Evolutionary conservation across 2,113 vertebrate species (phyloP).

Genomic region (Xiphophorus maculatus): DNA sequence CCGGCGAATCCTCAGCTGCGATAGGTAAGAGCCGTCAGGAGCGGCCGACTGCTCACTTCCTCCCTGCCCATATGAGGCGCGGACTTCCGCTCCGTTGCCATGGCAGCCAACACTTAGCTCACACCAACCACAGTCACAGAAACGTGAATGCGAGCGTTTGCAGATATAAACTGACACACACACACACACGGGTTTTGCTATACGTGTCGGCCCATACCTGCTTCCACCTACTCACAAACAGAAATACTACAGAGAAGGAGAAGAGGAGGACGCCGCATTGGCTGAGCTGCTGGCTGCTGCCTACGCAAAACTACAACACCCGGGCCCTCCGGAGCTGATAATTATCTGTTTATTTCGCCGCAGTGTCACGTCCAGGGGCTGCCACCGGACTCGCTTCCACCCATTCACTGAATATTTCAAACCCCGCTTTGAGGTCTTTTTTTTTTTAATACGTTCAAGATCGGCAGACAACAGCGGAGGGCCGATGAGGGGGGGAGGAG

Average conservation of each 20-base stretch:
- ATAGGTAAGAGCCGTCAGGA: constrained; percentile 44
- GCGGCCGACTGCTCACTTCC: constrained; percentile 49
- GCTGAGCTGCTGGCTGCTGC: constrained; percentile 34
- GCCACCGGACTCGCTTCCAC: neutral
- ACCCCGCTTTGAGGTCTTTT: too few species aligned
- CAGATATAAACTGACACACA: neutral
- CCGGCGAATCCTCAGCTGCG: constrained; percentile 35
- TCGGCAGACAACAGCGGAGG: neutral
- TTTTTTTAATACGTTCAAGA: neutral
- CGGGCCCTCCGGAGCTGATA: constrained; percentile 33
- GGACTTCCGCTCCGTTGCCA: constrained; percentile 69
- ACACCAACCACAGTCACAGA: constrained; percentile 47
- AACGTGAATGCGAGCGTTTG: constrained; percentile 22
- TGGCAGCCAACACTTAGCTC: constrained; percentile 56
- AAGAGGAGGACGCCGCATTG: constrained; percentile 27
- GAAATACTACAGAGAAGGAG: constrained; percentile 51
- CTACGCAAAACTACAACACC: constrained; percentile 56
- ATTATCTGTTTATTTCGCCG: constrained; percentile 37
- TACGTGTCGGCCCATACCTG: constrained; percentile 52
- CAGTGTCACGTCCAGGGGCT: constrained; percentile 27
- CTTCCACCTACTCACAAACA: constrained; percentile 50
- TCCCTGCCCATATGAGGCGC: constrained; percentile 62
- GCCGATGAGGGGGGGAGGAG: too few species aligned
- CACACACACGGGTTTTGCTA: neutral
- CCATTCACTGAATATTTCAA: neutral